These are phyloP conservation scores for Amphilophus citrinellus DNA, from an alignment of 2,113 vertebrate species.

Conservation along the genomic window DNA sequence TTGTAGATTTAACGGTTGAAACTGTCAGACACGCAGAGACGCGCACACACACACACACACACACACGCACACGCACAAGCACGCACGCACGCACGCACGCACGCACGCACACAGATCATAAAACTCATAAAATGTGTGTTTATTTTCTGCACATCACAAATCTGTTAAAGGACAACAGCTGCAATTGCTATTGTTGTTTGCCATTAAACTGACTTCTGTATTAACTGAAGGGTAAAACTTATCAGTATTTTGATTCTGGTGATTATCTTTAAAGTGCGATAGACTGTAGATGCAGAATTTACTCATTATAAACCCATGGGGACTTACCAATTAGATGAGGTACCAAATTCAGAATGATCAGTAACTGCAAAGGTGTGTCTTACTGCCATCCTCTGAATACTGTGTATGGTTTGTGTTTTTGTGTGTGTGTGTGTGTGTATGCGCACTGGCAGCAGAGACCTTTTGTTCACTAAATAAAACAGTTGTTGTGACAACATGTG, in stretches of 20 bases:
- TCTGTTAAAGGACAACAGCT: background rate
- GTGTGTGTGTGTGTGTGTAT: background rate
- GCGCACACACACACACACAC: background rate
- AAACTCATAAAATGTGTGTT: background rate
- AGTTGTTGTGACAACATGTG: slow-evolving; percentile 48
- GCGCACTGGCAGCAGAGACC: background rate
- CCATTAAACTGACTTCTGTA: background rate
- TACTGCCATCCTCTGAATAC: background rate
- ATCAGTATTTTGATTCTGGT: background rate
- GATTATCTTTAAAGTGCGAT: background rate
- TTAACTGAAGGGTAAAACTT: background rate
- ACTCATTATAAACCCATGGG: background rate
- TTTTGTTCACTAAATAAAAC: slow-evolving; percentile 39
- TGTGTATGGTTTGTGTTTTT: background rate
- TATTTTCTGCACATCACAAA: background rate
- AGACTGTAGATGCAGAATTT: background rate
- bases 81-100: background rate
- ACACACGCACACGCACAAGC: background rate
- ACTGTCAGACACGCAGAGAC: no score
- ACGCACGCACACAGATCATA: background rate
- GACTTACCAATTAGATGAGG: background rate
- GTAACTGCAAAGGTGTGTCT: background rate
- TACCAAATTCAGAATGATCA: background rate
- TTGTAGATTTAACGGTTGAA: background rate
- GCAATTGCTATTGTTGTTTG: background rate